Conservation (phyloP, 2,113 vertebrate genomes). For the Pedetes capensis region DNA sequence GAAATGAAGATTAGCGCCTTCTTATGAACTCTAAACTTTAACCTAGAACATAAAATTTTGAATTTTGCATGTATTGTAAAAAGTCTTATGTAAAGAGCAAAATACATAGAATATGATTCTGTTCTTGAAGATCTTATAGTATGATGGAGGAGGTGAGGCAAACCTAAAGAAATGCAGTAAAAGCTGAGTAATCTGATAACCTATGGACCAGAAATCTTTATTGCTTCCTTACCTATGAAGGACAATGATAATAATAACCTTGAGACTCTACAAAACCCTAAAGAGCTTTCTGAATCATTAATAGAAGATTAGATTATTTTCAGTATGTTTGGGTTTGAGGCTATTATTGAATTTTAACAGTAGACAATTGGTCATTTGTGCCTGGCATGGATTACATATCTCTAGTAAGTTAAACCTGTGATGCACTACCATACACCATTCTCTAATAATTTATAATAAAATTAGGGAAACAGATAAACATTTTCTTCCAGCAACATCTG, state of each 20-base stretch:
- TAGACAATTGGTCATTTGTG: slow-evolving; percentile 11
- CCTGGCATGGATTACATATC: not conserved
- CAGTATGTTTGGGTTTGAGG: slow-evolving; percentile 56
- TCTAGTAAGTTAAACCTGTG: slow-evolving; percentile 29
- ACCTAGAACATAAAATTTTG: not conserved
- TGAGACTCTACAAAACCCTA: slow-evolving; percentile 31
- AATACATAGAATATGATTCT: slow-evolving; percentile 5
- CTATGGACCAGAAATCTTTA: slow-evolving; percentile 50
- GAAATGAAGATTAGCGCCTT: not conserved
- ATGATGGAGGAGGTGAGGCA: not conserved
- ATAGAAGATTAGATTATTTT: slow-evolving; percentile 61
- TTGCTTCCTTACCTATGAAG: not conserved
- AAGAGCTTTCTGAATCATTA: slow-evolving; percentile 64
- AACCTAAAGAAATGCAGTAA: slow-evolving; percentile 11
- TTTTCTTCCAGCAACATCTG: slow-evolving; percentile 60
- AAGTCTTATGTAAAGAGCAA: not conserved
- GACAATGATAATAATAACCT: slow-evolving; percentile 50
- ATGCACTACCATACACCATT: not conserved
- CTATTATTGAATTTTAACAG: slow-evolving; percentile 60
- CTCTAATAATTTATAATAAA: slow-evolving; percentile 61
- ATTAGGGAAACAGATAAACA: slow-evolving; percentile 62
- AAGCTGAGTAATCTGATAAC: slow-evolving; percentile 23
- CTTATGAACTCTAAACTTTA: not conserved
- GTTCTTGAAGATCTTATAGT: not conserved
- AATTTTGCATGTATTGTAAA: not conserved